Base-by-base conservation (phyloP, 2,888 invertebrate species). In the Drosophila infuscata region DNA sequence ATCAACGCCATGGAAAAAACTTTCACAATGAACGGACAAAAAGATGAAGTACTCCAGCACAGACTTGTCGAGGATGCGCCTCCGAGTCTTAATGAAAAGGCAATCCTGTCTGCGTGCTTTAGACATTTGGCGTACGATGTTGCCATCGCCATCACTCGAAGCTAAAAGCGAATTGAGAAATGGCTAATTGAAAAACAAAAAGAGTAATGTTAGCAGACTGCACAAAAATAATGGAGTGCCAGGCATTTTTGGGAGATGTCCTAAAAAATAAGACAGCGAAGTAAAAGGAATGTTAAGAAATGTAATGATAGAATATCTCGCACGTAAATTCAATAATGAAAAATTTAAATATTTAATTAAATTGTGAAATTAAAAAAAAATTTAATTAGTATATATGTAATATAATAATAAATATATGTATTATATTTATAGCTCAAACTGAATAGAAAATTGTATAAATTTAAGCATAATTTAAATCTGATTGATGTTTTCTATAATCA, bases 131-230 rank as follows among this genome's bases (percentile, higher is more conserved):
- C 43, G 54, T 54, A 51, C 53, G 43, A 71, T 58, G 43, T 51
- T 33, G n/a, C 56, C 62, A 33, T 70, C 36, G 15, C 56, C 70
- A 30, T 70, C 38, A 48, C 38, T 63, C 33, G 25, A n/a, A 36
- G 62, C 59, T 51, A 36, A 70, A 53, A 70, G 57, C 59, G 53
- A 72, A 51, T 62, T 66, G 69, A 43, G 60, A 70, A 77, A 65
- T 62, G 58, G 66, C 73, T 86, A 83, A 88, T 80, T 85, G 81
- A 73, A 88, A 83, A 74, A 38, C 59, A 46, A 87, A 76, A 72
- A 69, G 67, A 61, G 41, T 33, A 43, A 17, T 32, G 29, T 70
- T 63, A 12, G 51, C 46, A 56, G 29, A 49, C 38, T 68, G 70
- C 72, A 59, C 36, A 30, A 33, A 66, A 25, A 6, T 43, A 58